A percentile compares a stretch with the other conserved stretches of the same genome.
These are phyloP conservation scores for Columbina picui DNA, from an alignment of 2,113 vertebrate genomes.

Conservation along the genomic window DNA sequence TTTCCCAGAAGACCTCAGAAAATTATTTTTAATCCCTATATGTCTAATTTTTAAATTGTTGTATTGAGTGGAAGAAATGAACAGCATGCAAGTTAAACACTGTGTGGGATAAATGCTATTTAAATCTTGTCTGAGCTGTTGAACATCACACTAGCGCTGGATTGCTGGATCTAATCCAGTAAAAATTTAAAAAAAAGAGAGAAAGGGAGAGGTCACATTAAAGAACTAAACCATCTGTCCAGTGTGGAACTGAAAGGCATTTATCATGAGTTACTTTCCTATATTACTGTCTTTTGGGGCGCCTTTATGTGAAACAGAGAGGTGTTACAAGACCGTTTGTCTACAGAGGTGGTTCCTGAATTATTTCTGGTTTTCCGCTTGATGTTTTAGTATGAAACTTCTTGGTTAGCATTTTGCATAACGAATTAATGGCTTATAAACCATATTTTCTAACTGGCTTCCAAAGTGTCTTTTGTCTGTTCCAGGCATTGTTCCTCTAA, in stretches of 20 bases:
- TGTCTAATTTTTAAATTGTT: background rate
- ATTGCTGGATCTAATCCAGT: conserved; percentile 71
- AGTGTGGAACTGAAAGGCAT: conserved; percentile 58
- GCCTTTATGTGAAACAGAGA: background rate
- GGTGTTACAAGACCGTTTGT: background rate
- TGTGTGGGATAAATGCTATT: conserved; percentile 70
- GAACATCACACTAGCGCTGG: conserved; percentile 52
- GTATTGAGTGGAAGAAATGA: conserved; percentile 55
- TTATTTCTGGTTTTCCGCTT: conserved; percentile 13
- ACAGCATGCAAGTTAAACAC: conserved; percentile 57
- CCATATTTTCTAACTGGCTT: background rate
- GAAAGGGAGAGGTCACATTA: conserved; percentile 63
- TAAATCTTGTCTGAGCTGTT: conserved; percentile 61
- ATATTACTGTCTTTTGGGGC: background rate
- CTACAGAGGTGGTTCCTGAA: conserved; percentile 26
- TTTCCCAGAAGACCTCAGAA: background rate
- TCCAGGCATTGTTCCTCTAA: background rate
- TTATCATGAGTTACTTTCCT: conserved; percentile 39
- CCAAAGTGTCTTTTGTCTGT: background rate
- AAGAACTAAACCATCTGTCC: conserved; percentile 78
- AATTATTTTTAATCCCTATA: background rate
- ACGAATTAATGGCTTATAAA: conserved; percentile 52
- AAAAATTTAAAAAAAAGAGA: background rate
- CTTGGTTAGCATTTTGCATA: conserved; percentile 4
- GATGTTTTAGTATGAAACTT: background rate